Conservation (phyloP, 37 sponge, comb jelly and placozoan species). For the Halisarca cf. caerulea region DNA sequence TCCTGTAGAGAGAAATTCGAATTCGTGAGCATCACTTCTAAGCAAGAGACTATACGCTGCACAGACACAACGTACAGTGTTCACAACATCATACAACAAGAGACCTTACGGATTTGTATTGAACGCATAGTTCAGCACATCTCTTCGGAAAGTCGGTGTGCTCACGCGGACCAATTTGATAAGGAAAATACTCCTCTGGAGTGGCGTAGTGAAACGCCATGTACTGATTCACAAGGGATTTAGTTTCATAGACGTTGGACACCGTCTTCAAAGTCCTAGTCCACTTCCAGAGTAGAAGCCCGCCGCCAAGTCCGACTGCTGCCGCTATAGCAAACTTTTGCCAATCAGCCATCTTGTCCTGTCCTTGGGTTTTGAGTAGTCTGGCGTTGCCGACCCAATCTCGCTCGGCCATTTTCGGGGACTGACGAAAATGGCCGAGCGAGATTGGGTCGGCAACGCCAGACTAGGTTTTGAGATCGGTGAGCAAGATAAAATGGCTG, state of each 20-base stretch:
- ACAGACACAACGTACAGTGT: neutral
- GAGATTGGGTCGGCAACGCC: neutral
- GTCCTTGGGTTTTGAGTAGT: too few relatives aligned
- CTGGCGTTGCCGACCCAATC: neutral
- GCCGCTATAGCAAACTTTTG: neutral
- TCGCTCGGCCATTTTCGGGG: too few relatives aligned
- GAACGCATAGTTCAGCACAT: slow-evolving; percentile 79
- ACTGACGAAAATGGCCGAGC: too few relatives aligned
- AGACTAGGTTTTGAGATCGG: neutral
- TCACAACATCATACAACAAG: neutral
- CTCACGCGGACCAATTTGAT: slow-evolving; percentile 44
- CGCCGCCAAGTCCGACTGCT: neutral
- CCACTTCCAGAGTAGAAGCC: neutral
- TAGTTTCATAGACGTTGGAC: slow-evolving; percentile 63
- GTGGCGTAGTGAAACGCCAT: slow-evolving; percentile 76
- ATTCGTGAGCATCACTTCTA: too few relatives aligned
- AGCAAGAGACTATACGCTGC: too few relatives aligned
- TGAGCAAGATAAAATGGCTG: too few relatives aligned
- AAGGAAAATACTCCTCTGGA: slow-evolving; percentile 57
- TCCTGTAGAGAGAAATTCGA: slow-evolving; percentile 37
- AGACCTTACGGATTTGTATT: slow-evolving; percentile 50
- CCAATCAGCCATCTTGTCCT: slow-evolving; percentile 30
- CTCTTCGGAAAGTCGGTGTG: slow-evolving; percentile 73
- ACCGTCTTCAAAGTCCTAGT: neutral
- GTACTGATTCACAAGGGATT: slow-evolving; percentile 67